Percentiles rank a stretch among this genome's conserved stretches.
These are phyloP conservation scores for Dynastes grantii DNA, from an alignment of 2,888 invertebrate species.

Conservation along the genomic window DNA sequence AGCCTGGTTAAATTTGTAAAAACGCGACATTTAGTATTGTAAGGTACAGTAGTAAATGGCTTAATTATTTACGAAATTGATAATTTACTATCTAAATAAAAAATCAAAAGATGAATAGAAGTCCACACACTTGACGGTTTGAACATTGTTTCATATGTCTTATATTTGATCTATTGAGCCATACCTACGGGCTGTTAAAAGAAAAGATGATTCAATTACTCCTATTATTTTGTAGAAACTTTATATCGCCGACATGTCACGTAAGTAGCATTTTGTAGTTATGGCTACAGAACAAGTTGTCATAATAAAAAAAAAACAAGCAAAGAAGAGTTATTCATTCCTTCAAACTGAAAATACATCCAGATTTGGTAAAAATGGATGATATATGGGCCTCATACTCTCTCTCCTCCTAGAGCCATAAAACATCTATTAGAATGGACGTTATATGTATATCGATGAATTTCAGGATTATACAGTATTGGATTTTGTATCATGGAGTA, in stretches of 20 bases:
- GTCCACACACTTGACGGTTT: too few relatives aligned
- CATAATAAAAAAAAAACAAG: too few relatives aligned
- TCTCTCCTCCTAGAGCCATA: neutral
- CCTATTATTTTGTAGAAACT: too few relatives aligned
- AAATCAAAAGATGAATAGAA: neutral
- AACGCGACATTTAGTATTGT: neutral
- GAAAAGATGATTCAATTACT: neutral
- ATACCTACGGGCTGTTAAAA: neutral
- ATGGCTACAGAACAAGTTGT: too few relatives aligned
- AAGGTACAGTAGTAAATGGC: neutral
- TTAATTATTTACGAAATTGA: constrained; percentile 3
- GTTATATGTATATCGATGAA: neutral
- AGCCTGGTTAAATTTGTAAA: too few relatives aligned
- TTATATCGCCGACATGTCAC: neutral
- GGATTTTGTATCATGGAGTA: too few relatives aligned
- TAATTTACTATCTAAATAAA: neutral
- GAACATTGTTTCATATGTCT: too few relatives aligned
- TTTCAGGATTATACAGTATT: neutral
- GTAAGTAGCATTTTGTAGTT: too few relatives aligned
- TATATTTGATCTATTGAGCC: too few relatives aligned
- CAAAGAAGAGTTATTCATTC: too few relatives aligned
- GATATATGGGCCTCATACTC: neutral
- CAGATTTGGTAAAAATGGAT: neutral
- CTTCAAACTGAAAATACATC: too few relatives aligned
- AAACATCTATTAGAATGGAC: neutral